Base-by-base conservation (phyloP, 2,797 vertebrate species). In the Melanotaenia pygmaea region DNA sequence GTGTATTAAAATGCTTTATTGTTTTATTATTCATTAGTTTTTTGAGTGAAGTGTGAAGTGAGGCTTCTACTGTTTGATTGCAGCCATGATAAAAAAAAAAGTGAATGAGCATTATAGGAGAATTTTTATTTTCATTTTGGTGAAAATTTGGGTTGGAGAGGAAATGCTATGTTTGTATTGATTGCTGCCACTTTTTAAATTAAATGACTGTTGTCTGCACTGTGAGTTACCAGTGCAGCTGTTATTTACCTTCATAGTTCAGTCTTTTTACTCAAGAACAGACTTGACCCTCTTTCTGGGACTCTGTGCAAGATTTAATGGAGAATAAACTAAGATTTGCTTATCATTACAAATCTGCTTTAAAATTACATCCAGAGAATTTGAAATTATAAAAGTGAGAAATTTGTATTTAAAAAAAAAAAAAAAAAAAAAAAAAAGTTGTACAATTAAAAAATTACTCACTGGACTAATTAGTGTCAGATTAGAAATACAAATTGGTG, bases 121-220 rank as follows among this genome's bases (percentile, higher is more conserved):
- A 77, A 67, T 80, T 74, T 82, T 40, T 74, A 56, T 69, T 73
- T 72, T 70, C 64, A 45, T 79, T 79, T 82, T 68, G 72, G 50
- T 71, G 57, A 47, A 74, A 61, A 56, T 22, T 62, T 62, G 50
- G 45, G 40, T 68, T 38, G 61, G 43, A 62, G 47, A 53, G 58
- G 50, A 68, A 69, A 61, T 53, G 81, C 64, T 73, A 54, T 64
- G 71, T 88, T 68, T 83, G 76, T 83, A 79, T 77, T 79, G 40
- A 70, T 78, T 76, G 63, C 77, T 84, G 73, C 81, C 84, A 75
- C 67, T 82, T 84, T 83, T 84, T 77, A 65, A 86, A 85, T 80
- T 32, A 81, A 88, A 84, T 77, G 64, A 83, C 80, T 80, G 70
- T 51, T 85, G 47, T 72, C 65, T 67, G 84, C 70, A 70, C 79